Evolutionary conservation across 2,888 invertebrate species (phyloP).

Genomic region (Drosophila diplacantha): DNA sequence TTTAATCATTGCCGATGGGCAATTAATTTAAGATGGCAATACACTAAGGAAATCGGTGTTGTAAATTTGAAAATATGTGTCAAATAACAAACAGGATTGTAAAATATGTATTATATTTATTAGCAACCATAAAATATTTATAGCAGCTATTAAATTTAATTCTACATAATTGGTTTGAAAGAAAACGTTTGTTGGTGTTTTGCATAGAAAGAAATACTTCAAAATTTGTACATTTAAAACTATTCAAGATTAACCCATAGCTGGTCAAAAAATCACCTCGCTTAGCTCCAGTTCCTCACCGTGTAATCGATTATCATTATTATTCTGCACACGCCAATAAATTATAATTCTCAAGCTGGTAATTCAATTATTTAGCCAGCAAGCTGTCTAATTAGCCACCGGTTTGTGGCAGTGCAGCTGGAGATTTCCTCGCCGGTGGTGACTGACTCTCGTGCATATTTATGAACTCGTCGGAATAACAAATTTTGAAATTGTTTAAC

Average conservation of each 20-base stretch:
- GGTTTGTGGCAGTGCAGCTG: conserved; percentile 37
- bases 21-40: not conserved
- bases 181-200: not conserved
- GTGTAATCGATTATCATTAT: conserved; percentile 51
- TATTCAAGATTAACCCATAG: not conserved
- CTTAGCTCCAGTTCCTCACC: not conserved
- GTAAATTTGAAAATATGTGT: too few relatives aligned
- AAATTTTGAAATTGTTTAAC: conserved; percentile 65
- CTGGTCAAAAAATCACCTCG: not conserved
- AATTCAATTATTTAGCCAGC: conserved; percentile 38
- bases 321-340: conserved; percentile 49
- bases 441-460: conserved; percentile 54
- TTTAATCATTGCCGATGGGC: conserved; percentile 12
- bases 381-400: conserved; percentile 38
- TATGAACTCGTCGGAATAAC: conserved; percentile 57
- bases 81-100: too few relatives aligned
- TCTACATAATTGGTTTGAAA: too few relatives aligned
- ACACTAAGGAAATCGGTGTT: not conserved
- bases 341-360: conserved; percentile 48
- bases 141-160: too few relatives aligned
- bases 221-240: not conserved
- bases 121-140: too few relatives aligned
- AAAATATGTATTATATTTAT: too few relatives aligned
- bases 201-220: not conserved
- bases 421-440: conserved; percentile 20